A percentile compares a stretch with the other conserved stretches of the same genome.
Conservation (phyloP, 1,140 invertebrate genomes). For the Brachionus manjavacas region DNA sequence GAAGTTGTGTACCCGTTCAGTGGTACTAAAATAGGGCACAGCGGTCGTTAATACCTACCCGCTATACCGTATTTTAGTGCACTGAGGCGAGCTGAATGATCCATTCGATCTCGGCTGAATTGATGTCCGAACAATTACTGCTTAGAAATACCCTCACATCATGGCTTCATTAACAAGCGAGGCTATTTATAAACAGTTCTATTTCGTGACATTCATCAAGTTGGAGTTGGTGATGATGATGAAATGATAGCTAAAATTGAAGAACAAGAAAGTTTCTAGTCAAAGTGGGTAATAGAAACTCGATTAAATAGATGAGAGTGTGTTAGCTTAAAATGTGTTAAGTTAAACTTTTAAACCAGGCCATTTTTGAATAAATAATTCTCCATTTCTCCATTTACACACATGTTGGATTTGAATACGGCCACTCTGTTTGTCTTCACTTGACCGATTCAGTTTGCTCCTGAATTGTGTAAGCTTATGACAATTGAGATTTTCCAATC, state of each 20-base stretch:
- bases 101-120: not conserved
- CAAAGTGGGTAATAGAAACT: not conserved
- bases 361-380: not conserved
- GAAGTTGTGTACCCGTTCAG: not conserved
- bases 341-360: not conserved
- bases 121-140: not conserved
- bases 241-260: not conserved
- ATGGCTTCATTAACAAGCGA: not conserved
- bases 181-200: constrained; percentile 3
- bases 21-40: constrained; percentile 36
- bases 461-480: not conserved
- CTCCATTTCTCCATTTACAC: not conserved
- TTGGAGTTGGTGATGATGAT: not conserved
- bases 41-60: not conserved
- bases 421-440: not conserved
- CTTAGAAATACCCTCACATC: not conserved
- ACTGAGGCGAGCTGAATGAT: not conserved
- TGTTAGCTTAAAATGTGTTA: not conserved
- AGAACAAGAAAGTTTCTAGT: not conserved
- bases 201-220: not conserved
- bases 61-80: constrained; percentile 41
- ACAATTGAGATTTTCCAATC: not conserved
- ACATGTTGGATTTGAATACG: not conserved
- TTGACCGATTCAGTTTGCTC: not conserved
- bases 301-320: not conserved